phyloP scores from a whole-genome alignment of 2,888 invertebrate species.

The Ophion costatus region DNA sequence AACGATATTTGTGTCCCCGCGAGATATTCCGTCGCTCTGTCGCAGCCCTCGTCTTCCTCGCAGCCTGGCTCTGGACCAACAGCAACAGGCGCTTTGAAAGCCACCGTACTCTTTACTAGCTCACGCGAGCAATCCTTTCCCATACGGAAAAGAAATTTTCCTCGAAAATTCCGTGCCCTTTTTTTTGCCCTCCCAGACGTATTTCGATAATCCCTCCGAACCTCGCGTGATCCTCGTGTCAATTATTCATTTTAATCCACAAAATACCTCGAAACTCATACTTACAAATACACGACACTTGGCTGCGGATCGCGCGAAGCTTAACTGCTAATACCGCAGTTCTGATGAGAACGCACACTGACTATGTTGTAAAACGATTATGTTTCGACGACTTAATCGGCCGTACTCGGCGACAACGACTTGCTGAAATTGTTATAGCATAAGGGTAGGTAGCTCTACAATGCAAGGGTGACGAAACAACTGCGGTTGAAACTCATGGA shows the following conservation, averaged over 20 bases:
- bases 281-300: slow-evolving; percentile 5
- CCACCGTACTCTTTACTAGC: slow-evolving; percentile 20
- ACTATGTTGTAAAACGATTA: background rate
- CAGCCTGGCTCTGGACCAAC: slow-evolving; percentile 73
- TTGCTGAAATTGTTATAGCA: background rate
- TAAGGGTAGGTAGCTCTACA: background rate
- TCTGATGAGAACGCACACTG: background rate
- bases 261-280: slow-evolving; percentile 42
- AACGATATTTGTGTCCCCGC: slow-evolving; percentile 72
- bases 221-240: slow-evolving; percentile 12
- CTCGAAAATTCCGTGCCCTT: slow-evolving; percentile 64
- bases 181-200: slow-evolving; percentile 8
- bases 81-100: slow-evolving; percentile 75
- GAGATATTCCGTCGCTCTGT: slow-evolving; percentile 42
- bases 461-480: background rate
- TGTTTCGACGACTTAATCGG: background rate
- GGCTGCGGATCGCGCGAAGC: background rate
- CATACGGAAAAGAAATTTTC: slow-evolving; percentile 44
- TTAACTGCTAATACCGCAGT: background rate
- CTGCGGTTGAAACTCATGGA: background rate
- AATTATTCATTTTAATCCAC: slow-evolving; percentile 19
- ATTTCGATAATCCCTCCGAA: slow-evolving; percentile 49
- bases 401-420: background rate
- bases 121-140: background rate
- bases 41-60: slow-evolving; percentile 66